Conservation (phyloP, 2,888 invertebrate species). For the Drosophila kambysellisi region DNA sequence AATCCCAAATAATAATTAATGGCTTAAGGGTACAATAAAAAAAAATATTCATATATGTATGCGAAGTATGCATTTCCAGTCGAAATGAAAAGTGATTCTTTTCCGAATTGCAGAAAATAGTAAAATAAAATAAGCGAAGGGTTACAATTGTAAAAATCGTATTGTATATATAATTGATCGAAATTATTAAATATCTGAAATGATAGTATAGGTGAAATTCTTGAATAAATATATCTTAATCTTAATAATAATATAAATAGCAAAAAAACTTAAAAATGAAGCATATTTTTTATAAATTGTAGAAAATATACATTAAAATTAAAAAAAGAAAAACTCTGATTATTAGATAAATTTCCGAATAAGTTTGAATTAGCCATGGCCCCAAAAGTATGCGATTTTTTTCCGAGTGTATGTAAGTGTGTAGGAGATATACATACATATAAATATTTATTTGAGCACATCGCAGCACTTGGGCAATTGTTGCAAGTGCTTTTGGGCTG, state of each 20-base stretch:
- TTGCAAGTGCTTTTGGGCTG: constrained; percentile 49
- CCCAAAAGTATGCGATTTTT: background rate
- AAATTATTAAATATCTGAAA: background rate
- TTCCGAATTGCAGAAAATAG: no score
- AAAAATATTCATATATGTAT: no score
- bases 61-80: background rate
- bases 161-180: background rate
- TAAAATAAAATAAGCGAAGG: no score
- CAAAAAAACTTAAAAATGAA: no score
- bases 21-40: no score
- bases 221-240: background rate
- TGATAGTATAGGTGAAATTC: background rate
- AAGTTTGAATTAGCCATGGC: background rate
- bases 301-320: background rate
- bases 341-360: background rate
- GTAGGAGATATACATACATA: background rate
- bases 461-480: constrained; percentile 39
- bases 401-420: background rate
- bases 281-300: no score
- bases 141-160: background rate
- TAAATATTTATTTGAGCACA: background rate
- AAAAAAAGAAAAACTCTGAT: background rate
- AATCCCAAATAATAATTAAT: background rate
- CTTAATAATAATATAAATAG: background rate
- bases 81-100: background rate